phyloP scores from a whole-genome alignment of 2,888 invertebrate species.

The Oxytorus armatus region DNA sequence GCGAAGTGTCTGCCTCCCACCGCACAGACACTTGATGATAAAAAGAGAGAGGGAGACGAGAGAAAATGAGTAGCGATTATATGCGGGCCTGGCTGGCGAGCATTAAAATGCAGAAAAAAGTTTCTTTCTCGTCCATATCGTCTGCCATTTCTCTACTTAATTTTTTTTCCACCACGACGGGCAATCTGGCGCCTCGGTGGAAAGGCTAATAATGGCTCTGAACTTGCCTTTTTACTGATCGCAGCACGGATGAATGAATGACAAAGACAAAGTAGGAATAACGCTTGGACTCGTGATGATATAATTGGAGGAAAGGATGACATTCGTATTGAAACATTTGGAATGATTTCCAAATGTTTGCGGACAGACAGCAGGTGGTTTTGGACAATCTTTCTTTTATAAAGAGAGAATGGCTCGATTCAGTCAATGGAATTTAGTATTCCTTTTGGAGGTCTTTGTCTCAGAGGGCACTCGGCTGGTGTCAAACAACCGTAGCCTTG shows the following conservation, averaged over 20 bases:
- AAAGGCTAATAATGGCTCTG: slow-evolving; percentile 1
- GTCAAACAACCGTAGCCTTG: neutral
- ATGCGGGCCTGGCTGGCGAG: slow-evolving; percentile 39
- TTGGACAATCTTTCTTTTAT: neutral
- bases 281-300: no score
- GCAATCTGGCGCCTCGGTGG: slow-evolving; percentile 20
- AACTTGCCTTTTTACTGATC: slow-evolving; percentile 5
- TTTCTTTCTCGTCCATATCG: slow-evolving; percentile 30
- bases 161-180: neutral
- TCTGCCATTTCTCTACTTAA: neutral
- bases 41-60: slow-evolving; percentile 12
- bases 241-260: neutral
- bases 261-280: neutral
- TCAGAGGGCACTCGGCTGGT: neutral
- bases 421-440: no score
- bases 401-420: no score
- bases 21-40: neutral
- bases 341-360: no score
- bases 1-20: slow-evolving; percentile 3
- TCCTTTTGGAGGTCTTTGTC: neutral
- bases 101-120: slow-evolving; percentile 20
- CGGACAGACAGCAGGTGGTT: no score
- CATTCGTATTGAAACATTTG: no score
- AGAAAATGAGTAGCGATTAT: slow-evolving; percentile 50
- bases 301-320: no score